Base-by-base conservation (phyloP, 1,140 invertebrate species). In the Aphelinus atriplicis region DNA sequence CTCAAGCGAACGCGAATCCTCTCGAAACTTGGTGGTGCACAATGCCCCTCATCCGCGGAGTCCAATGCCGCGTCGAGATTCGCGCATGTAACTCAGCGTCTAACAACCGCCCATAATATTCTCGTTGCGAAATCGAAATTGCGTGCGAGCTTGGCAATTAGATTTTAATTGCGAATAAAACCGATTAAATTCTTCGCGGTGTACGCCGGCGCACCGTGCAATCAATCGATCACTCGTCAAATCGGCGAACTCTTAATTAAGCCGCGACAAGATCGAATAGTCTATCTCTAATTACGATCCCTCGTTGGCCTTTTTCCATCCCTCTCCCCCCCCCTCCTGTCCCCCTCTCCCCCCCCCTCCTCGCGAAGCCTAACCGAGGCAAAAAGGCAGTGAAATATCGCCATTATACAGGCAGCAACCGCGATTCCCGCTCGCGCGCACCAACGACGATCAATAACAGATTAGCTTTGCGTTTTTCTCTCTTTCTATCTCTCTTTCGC, bases 91-190 rank as follows among this genome's bases (percentile, higher is more conserved):
- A 53, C 26, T 66, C 26, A 26, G 26, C 26, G 26, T 26, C 26
- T 26, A 26, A 26, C 26, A 26, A 26, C 26, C 42, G 26, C 7
- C 51, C 6, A 57, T 26, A 56, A 3, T 7, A 42, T 57, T 10
- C 26, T 4, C 51, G 7, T 68, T 55, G 66, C n/a, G 42, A 73
- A 67, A 67, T 62, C n/a, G 48, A 57, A 68, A 68, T 46, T 46
- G 57, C 47, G 42, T 7, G 26, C n/a, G 7, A n/a, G 55, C 47
- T 1, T 1, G 47, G 63, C 47, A 9, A 67, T 67, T 73, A 62
- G 50, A 64, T 57, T 69, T 75, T 75, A 75, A 75, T 75, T 75
- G 60, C 63, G 63, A 68, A 56, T 63, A 51, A 69, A 75, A 42
- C 43, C 46, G 65, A 69, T 63, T 75, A 75, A 75, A 63, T 75